Conservation (phyloP, 2,113 vertebrate species). For the Xiphophorus maculatus region DNA sequence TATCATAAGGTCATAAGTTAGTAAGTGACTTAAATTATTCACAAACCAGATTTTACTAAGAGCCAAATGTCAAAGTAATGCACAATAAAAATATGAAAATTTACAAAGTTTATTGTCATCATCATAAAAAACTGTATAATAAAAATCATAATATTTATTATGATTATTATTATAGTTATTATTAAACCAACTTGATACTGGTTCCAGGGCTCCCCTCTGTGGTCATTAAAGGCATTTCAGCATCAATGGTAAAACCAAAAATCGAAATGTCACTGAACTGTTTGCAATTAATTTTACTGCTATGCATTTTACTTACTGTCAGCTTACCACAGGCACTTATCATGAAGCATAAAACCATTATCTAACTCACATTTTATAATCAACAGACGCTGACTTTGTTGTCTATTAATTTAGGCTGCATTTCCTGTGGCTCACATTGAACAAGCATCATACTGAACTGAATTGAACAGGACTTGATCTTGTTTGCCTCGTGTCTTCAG, state of each 20-base stretch:
- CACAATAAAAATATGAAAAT: too few relatives aligned
- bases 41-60: too few relatives aligned
- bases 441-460: not conserved
- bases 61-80: too few relatives aligned
- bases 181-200: not conserved
- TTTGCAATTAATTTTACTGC: not conserved
- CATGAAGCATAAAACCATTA: not conserved
- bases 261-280: not conserved
- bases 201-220: not conserved
- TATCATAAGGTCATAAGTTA: too few relatives aligned
- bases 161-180: not conserved
- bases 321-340: not conserved
- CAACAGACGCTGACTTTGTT: not conserved
- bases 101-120: too few relatives aligned
- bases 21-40: too few relatives aligned
- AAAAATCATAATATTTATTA: not conserved
- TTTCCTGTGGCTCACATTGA: not conserved
- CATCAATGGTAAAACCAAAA: not conserved
- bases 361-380: not conserved
- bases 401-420: not conserved
- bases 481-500: too few relatives aligned
- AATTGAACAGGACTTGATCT: not conserved
- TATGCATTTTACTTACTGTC: not conserved
- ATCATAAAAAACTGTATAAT: too few relatives aligned
- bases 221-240: conserved; percentile 7